These are phyloP conservation scores for Euplagia quadripunctaria DNA, from an alignment of 2,888 invertebrate genomes.

Conservation along the genomic window DNA sequence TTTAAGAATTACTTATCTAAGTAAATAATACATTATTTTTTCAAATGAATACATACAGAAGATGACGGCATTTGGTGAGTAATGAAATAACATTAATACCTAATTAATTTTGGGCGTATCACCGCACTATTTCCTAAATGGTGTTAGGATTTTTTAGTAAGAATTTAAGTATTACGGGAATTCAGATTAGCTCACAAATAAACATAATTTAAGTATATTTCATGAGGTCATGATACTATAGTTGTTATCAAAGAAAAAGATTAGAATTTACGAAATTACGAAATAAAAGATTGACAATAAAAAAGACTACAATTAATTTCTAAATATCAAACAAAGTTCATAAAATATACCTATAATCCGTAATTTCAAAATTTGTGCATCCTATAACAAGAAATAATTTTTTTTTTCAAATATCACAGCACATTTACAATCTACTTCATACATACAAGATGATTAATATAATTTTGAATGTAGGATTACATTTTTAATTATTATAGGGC, in stretches of 20 bases:
- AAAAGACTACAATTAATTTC: neutral
- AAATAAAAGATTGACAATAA: too few relatives aligned
- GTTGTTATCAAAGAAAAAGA: too few relatives aligned
- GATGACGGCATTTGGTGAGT: neutral
- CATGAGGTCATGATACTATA: too few relatives aligned
- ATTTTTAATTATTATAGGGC: neutral
- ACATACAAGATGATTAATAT: constrained; percentile 11
- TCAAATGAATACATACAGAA: neutral
- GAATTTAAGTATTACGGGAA: neutral
- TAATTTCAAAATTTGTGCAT: constrained; percentile 41
- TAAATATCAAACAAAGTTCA: neutral
- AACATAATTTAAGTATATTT: neutral
- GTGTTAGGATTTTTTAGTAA: too few relatives aligned
- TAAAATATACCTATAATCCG: constrained; percentile 1
- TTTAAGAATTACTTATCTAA: too few relatives aligned
- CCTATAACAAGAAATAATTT: constrained; percentile 38
- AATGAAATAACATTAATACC: neutral
- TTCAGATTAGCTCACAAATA: neutral
- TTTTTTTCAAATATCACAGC: constrained; percentile 56
- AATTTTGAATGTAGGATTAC: neutral
- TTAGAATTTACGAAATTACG: too few relatives aligned
- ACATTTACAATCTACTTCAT: constrained; percentile 26
- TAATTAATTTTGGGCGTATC: neutral
- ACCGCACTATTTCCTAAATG: neutral
- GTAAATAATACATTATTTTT: neutral